Evolutionary conservation across 92 coral and sea anemone genomes (phyloP).

Genomic region (Porites cylindrica): DNA sequence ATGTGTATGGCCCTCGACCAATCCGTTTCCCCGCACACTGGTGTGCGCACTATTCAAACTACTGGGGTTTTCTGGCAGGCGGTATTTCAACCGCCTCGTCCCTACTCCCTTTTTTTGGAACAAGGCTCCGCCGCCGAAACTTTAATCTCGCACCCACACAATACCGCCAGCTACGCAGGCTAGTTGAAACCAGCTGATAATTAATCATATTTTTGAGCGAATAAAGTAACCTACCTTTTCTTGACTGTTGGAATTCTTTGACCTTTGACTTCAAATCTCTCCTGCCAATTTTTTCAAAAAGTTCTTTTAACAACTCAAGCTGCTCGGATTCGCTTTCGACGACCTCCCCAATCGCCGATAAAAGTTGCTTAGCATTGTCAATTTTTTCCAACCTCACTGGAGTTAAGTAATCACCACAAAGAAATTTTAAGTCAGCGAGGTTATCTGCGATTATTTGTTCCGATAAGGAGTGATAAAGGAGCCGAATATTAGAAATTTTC

Average conservation of each 20-base stretch:
- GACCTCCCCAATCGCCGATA: slow-evolving; percentile 22
- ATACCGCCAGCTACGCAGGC: too few species aligned
- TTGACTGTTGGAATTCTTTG: neutral
- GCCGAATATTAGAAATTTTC: slow-evolving; percentile 3
- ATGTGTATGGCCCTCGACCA: too few species aligned
- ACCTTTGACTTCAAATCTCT: neutral
- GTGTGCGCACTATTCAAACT: too few species aligned
- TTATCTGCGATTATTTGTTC: neutral
- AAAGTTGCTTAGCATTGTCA: slow-evolving; percentile 13
- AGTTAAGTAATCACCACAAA: neutral
- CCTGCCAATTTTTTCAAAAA: neutral
- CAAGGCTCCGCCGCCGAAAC: too few species aligned
- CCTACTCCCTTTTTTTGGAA: too few species aligned
- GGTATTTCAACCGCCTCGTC: too few species aligned
- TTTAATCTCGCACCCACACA: too few species aligned
- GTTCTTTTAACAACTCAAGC: neutral
- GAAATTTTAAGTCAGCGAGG: neutral
- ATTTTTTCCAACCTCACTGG: slow-evolving; percentile 16
- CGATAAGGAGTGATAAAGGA: slow-evolving; percentile 1
- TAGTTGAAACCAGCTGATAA: too few species aligned
- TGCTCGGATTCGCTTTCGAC: neutral
- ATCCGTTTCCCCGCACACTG: too few species aligned
- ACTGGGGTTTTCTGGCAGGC: too few species aligned
- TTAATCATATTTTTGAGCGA: too few species aligned
- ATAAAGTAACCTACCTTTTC: neutral